phyloP scores from a whole-genome alignment of 2,888 invertebrate genomes.

The Loripinus fragilis region DNA sequence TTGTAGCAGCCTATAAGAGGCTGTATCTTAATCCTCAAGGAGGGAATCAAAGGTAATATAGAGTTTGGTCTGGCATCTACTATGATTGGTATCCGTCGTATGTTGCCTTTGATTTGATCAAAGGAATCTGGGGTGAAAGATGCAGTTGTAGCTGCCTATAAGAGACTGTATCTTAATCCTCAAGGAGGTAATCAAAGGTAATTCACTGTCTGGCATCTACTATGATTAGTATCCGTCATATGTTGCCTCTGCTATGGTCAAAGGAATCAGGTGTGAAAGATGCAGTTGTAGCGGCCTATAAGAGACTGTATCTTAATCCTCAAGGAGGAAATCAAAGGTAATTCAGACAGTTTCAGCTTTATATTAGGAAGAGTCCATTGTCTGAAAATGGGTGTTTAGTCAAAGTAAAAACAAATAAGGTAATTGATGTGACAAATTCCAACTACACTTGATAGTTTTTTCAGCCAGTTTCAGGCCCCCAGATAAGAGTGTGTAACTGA shows the following conservation, averaged over 20 bases:
- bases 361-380: no score
- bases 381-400: no score
- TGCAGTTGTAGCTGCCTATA: conserved; percentile 91
- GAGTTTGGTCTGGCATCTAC: conserved; percentile 82
- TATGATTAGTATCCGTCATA: conserved; percentile 89
- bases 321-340: conserved; percentile 72
- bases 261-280: conserved; percentile 89
- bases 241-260: conserved; percentile 91
- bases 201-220: conserved; percentile 73
- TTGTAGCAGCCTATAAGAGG: conserved; percentile 90
- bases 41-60: conserved; percentile 70
- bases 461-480: no score
- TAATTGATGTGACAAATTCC: no score
- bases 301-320: conserved; percentile 86
- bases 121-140: conserved; percentile 89
- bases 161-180: conserved; percentile 86
- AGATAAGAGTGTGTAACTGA: no score
- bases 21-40: conserved; percentile 85
- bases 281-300: conserved; percentile 91
- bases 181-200: conserved; percentile 73
- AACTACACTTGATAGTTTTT: no score
- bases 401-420: no score
- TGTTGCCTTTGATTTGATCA: conserved; percentile 91
- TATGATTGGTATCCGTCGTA: conserved; percentile 89
- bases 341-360: no score